Conservation (phyloP, 2,113 vertebrate species). For the Pelobates fuscus region DNA sequence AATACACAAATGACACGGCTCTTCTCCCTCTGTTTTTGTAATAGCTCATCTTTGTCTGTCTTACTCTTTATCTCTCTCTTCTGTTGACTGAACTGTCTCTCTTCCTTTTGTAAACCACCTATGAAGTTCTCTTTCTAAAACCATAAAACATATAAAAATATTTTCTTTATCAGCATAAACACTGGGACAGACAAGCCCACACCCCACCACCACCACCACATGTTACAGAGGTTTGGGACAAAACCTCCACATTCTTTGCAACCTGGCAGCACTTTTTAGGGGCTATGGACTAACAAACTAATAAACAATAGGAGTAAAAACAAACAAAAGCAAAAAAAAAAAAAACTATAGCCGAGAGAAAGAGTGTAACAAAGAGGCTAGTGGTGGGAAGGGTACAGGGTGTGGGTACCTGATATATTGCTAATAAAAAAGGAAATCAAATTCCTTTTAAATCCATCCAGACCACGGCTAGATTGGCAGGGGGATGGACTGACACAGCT, state of each 20-base stretch:
- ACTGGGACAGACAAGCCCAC: constrained; percentile 16
- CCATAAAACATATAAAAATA: no score
- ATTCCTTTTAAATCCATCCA: constrained; percentile 46
- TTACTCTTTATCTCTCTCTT: no score
- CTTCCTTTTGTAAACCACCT: constrained; percentile 1
- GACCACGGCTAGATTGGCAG: constrained; percentile 48
- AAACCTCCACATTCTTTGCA: background rate
- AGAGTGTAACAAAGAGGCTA: background rate
- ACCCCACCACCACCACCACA: constrained; percentile 6
- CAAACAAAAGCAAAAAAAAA: constrained; percentile 4
- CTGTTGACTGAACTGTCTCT: no score
- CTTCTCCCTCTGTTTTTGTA: no score
- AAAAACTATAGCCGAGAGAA: background rate
- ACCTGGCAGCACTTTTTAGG: constrained; percentile 17
- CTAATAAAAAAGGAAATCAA: constrained; percentile 27
- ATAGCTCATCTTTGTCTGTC: no score
- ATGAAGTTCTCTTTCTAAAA: constrained; percentile 37
- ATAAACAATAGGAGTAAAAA: background rate
- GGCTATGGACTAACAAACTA: background rate
- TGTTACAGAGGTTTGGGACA: constrained; percentile 22
- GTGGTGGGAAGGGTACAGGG: constrained; percentile 24
- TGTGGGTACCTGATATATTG: constrained; percentile 41
- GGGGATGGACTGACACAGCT: constrained; percentile 45
- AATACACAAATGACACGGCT: no score
- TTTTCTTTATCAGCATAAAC: constrained; percentile 24